Base-by-base conservation (phyloP, 2,113 vertebrate genomes). In the Acrocephalus arundinaceus region DNA sequence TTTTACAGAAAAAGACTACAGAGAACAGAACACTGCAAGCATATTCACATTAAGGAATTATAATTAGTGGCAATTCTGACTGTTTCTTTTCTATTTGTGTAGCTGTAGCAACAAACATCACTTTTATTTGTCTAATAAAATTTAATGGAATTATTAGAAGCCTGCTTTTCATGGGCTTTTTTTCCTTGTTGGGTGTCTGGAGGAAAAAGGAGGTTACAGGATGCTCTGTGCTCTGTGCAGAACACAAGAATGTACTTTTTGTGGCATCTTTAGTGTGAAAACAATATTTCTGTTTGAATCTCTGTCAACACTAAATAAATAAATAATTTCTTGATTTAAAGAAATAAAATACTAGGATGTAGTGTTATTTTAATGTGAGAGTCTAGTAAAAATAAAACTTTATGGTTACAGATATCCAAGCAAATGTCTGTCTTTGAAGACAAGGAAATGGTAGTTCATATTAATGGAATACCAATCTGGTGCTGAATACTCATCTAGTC, bases 401-500 rank as follows among this genome's bases (percentile, higher is more conserved):
- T 79, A 45, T 76, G 30, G 68, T 67, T 93, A 46, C 25, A 74
- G 70, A 65, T 83, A 91, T 85, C 62, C 65, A 75, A 66, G 59
- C 49, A 96, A 95, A 94, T 57, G 13, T 49, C 81, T 95, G 5
- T 78, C 70, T 92, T 84, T 75, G 49, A 81, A 45, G 59, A 55
- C 84, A 85, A 71, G 78, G 94, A 93, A 96, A 85, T 72, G 43
- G 86, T 84, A 81, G 63, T 16, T 94, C 62, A 62, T 94, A 95
- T 94, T 92, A 96, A 93, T 76, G 89, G 59, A 77, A 93, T 88
- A 83, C 61, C 80, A 90, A 90, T 92, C 82, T 95, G 87, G 82
- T 82, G 87, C 58, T 93, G 58, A 88, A 80, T 91, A 85, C 89
- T 91, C 70, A 72, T 95, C 86, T 91, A 93, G 70, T 90, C 94